phyloP scores from a whole-genome alignment of 2,888 invertebrate species.

The Plagodis dolabraria region DNA sequence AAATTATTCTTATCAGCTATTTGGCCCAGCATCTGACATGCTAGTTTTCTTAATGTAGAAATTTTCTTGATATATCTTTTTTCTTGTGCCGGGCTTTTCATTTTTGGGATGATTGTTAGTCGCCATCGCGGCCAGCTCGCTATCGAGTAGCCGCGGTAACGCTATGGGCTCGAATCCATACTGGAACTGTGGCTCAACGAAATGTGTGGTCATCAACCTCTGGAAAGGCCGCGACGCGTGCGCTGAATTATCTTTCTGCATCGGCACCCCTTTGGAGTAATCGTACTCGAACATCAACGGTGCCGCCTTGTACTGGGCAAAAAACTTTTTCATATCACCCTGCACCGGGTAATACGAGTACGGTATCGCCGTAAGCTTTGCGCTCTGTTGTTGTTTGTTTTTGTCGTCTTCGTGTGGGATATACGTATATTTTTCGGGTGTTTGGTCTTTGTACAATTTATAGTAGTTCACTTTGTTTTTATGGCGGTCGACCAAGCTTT shows the following conservation, averaged over 20 bases:
- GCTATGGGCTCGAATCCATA: conserved; percentile 78
- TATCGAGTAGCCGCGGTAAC: conserved; percentile 68
- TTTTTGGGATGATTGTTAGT: conserved; percentile 70
- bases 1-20: conserved; percentile 73
- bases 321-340: conserved; percentile 56
- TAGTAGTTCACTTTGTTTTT: conserved; percentile 70
- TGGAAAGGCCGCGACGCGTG: conserved; percentile 62
- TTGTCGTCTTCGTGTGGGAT: conserved; percentile 42
- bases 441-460: conserved; percentile 66
- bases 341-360: conserved; percentile 49
- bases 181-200: conserved; percentile 78
- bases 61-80: conserved; percentile 78
- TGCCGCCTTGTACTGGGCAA: conserved; percentile 58
- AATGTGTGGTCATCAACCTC: conserved; percentile 63
- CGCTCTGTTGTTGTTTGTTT: conserved; percentile 44
- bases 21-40: conserved; percentile 63
- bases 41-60: conserved; percentile 78
- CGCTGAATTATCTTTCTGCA: conserved; percentile 58
- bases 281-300: conserved; percentile 62
- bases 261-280: conserved; percentile 59
- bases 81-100: conserved; percentile 70
- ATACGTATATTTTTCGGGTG: conserved; percentile 53
- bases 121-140: conserved; percentile 74
- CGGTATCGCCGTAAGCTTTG: conserved; percentile 60
- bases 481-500: conserved; percentile 61